A percentile compares a stretch with the other conserved stretches of the same genome.
phyloP scores from a whole-genome alignment of 2,888 invertebrate genomes.

The Esperia sulphurella region DNA sequence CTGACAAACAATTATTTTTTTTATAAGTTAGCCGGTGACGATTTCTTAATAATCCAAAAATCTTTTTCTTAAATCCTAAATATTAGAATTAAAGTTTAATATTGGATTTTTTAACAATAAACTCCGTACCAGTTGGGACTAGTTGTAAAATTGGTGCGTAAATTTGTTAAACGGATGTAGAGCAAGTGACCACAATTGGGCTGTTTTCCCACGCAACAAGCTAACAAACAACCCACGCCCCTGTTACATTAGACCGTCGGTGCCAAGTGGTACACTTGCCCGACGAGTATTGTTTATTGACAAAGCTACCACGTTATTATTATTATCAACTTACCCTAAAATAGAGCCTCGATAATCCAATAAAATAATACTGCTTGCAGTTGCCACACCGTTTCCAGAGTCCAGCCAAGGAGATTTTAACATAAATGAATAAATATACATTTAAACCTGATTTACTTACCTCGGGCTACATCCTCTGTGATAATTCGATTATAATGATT shows the following conservation, averaged over 20 bases:
- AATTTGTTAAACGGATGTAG: constrained; percentile 33
- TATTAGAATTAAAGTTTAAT: too few relatives aligned
- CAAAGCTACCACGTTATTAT: constrained; percentile 10
- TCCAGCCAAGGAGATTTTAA: too few relatives aligned
- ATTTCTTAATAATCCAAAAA: too few relatives aligned
- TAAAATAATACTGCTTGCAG: background rate
- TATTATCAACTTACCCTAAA: constrained; percentile 1
- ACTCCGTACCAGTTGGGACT: background rate
- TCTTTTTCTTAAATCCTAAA: too few relatives aligned
- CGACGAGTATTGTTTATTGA: constrained; percentile 17
- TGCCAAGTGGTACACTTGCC: constrained; percentile 20
- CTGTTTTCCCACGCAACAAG: constrained; percentile 57
- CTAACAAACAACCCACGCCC: constrained; percentile 47
- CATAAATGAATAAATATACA: too few relatives aligned
- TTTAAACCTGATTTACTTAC: too few relatives aligned
- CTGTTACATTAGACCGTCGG: constrained; percentile 34
- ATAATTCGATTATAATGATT: too few relatives aligned
- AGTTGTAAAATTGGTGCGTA: constrained; percentile 12
- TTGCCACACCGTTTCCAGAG: background rate
- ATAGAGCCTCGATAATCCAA: background rate
- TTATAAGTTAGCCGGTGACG: too few relatives aligned
- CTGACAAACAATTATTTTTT: too few relatives aligned
- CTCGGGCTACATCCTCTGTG: too few relatives aligned
- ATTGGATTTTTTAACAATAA: background rate
- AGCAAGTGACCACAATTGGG: constrained; percentile 48